Evolutionary conservation across 2,888 invertebrate genomes (phyloP).

Genomic region (Clanis bilineata): DNA sequence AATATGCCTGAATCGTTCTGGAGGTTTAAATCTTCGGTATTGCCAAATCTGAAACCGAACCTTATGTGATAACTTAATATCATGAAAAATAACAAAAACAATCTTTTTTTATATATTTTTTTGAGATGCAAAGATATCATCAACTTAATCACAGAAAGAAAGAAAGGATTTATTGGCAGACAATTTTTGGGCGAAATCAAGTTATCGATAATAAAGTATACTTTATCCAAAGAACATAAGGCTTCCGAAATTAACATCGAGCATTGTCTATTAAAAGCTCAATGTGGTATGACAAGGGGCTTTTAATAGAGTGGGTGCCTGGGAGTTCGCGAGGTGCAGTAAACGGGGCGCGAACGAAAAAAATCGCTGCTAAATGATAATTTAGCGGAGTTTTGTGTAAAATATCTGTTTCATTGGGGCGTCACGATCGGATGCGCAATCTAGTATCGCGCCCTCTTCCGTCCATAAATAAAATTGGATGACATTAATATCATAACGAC

Average conservation of each 20-base stretch:
- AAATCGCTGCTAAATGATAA: conserved; percentile 67
- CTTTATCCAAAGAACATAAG: neutral
- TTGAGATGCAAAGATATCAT: too few species aligned
- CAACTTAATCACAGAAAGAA: too few species aligned
- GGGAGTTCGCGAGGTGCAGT: conserved; percentile 11
- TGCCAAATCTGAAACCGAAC: too few species aligned
- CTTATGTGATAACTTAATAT: too few species aligned
- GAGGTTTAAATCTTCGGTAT: too few species aligned
- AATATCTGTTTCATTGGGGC: conserved; percentile 69
- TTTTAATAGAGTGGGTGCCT: neutral
- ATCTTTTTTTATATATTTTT: too few species aligned
- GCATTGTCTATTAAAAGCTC: conserved; percentile 1
- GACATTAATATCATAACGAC: conserved; percentile 72
- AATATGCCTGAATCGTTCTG: too few species aligned
- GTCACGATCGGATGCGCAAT: conserved; percentile 65
- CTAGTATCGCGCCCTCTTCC: conserved; percentile 66
- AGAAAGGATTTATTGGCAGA: too few species aligned
- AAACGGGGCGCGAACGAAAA: conserved; percentile 59
- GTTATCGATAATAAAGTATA: too few species aligned
- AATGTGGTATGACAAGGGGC: conserved; percentile 5
- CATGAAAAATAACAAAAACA: too few species aligned
- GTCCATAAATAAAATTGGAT: conserved; percentile 71
- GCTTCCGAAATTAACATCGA: neutral
- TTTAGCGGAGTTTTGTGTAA: conserved; percentile 57
- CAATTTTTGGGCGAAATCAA: too few species aligned